These are phyloP conservation scores for Ormyrus pomaceus DNA, from an alignment of 2,888 invertebrate species.

Conservation along the genomic window DNA sequence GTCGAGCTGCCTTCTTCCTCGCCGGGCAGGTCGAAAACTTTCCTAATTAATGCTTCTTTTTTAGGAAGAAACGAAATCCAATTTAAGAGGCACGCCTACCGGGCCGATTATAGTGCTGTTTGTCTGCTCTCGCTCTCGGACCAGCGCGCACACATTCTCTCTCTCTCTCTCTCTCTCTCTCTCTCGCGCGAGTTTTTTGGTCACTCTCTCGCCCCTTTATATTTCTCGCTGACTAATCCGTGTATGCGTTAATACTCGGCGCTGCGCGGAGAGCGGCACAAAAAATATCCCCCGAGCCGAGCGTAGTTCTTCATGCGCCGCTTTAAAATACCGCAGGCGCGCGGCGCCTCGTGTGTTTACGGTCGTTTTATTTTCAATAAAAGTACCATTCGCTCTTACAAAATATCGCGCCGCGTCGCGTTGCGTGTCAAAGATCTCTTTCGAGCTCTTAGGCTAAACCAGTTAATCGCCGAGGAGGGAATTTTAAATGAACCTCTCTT, in stretches of 20 bases:
- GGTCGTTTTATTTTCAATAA: constrained; percentile 4
- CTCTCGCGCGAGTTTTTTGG: constrained; percentile 32
- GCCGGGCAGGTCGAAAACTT: constrained; percentile 11
- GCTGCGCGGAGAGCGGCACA: background rate
- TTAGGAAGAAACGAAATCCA: constrained; percentile 48
- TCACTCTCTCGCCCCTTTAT: constrained; percentile 42
- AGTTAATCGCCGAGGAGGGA: too few relatives aligned
- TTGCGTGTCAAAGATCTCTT: too few relatives aligned
- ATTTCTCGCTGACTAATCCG: constrained; percentile 42
- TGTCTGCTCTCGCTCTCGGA: constrained; percentile 22
- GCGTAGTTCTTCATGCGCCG: background rate
- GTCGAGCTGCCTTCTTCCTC: background rate
- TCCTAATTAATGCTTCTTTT: constrained; percentile 49
- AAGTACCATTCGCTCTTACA: background rate
- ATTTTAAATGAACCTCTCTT: too few relatives aligned
- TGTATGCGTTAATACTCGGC: constrained; percentile 18
- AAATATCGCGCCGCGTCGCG: background rate
- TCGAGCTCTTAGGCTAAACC: too few relatives aligned
- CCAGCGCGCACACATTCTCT: constrained; percentile 9
- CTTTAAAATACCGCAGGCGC: background rate
- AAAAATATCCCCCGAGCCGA: background rate
- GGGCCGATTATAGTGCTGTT: constrained; percentile 34
- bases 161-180: constrained; percentile 18
- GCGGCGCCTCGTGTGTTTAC: background rate
- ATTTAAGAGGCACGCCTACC: constrained; percentile 50